Evolutionary conservation across 2,888 invertebrate species (phyloP), one percentile per base, ranked within the genome.

Genomic region (Melieria omissa): DNA sequence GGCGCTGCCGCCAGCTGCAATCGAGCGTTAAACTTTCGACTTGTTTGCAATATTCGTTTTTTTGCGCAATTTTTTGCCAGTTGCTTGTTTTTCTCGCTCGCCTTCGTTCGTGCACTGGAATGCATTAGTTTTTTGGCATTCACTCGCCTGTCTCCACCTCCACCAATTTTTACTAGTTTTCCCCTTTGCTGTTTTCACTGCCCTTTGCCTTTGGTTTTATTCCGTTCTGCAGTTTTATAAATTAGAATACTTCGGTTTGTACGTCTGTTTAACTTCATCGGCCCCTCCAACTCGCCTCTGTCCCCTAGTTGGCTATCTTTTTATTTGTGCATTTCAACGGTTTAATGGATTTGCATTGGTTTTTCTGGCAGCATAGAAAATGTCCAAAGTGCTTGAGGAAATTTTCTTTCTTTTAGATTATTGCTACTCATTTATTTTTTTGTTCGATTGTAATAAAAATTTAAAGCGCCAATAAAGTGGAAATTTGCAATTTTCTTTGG

Each of bases 1-100:
- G 16, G 62, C 14, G 57, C 29, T 47, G 65, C 44, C 57, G 52
- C 29, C 64, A 29, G 57, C 57, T 68, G 73, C 72, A 75, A 72
- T 75, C 71, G 72, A 72, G 75, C 73, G 70, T 73, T 73, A 72
- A 75, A 75, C 70, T 75, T 67, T 70, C 65, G 67, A 47, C 69
- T 69, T 69, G 63, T 61, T 68, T 61, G 67, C 55, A 61, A 65
- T 65, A 57, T 58, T 47, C 44, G 29, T 65, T 60, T 60, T n/a
- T 49, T 10, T 42, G 10, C 45, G 29, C 10, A 8, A 14, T 29
- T 57, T 62, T 57, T 58, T 47, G 8, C 45, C 9, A 47, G 16
- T 47, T 54, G 29, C 10, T 10, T 16, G 41, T 57, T 62, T 57
- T 58, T 47, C 6, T 55, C 9, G 7, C 10, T 47, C 46, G 49